These are phyloP conservation scores for Zygothrica quintamaculata DNA, from an alignment of 2,888 invertebrate genomes.

Conservation along the genomic window DNA sequence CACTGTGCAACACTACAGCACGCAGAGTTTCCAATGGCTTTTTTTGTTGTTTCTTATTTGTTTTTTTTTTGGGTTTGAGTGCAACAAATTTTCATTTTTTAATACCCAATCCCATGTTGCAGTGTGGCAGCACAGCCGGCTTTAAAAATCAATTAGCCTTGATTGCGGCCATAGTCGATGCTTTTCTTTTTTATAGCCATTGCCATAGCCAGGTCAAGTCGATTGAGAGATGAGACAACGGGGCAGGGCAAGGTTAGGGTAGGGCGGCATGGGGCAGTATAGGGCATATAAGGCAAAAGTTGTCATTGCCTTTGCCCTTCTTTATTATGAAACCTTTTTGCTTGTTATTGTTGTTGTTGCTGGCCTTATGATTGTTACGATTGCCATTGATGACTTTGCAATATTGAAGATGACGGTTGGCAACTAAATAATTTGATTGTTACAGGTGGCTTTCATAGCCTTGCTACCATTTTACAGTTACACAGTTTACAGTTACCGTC, in stretches of 20 bases:
- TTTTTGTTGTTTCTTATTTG: too few species aligned
- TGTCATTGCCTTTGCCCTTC: slow-evolving; percentile 57
- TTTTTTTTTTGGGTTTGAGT: too few species aligned
- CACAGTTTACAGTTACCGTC: too few species aligned
- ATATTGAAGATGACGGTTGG: slow-evolving; percentile 73
- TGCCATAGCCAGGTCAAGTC: slow-evolving; percentile 14
- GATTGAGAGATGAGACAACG: too few species aligned
- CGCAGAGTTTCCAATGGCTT: slow-evolving; percentile 50
- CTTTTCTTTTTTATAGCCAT: slow-evolving; percentile 28
- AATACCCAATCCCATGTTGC: slow-evolving; percentile 35
- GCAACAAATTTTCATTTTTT: slow-evolving; percentile 66
- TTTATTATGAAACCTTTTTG: slow-evolving; percentile 61
- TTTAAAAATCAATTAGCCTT: slow-evolving; percentile 83
- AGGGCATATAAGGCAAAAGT: too few species aligned
- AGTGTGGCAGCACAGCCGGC: slow-evolving; percentile 37
- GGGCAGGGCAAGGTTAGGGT: background rate
- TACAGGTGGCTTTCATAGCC: slow-evolving; percentile 43
- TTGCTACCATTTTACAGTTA: too few species aligned
- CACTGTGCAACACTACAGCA: slow-evolving; percentile 13
- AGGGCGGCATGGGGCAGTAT: background rate
- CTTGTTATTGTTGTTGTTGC: slow-evolving; percentile 23
- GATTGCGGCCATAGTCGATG: slow-evolving; percentile 69
- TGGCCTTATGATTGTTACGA: slow-evolving; percentile 23
- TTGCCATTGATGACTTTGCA: slow-evolving; percentile 71
- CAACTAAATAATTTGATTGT: slow-evolving; percentile 43